Base-by-base conservation (phyloP, 64 coral and sea anemone species). In the Porites lutea region DNA sequence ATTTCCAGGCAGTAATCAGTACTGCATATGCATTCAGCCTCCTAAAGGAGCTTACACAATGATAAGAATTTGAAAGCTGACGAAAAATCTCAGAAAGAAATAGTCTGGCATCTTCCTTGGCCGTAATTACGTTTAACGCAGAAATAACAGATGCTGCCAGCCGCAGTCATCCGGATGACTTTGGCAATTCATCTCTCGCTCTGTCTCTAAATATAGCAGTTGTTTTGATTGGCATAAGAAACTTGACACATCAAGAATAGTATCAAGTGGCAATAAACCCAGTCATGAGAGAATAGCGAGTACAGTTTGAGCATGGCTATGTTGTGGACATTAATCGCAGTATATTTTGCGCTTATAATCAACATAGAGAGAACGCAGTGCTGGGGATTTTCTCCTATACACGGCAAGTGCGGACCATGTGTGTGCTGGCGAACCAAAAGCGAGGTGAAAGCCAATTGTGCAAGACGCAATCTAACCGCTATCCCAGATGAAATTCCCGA, bases 241-340 rank as follows among this genome's bases (percentile, higher is more conserved):
- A 84, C 46, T n/a, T 84, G 81, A 84, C 81, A 67, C 81, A 68
- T 48, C 9, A 22, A 51, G 48, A 65, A 48, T 2, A 44, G 63
- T 84, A 84, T 84, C 81, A 44, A 84, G 81, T 84, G 63, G 81
- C 81, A 60, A 19, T 23, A 69, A 65, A 68, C 81, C 19, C 8
- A 68, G 61, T 68, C 46, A 84, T 84, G 63, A 66, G 81, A 67
- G 63, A 68, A 44, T 68, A 68, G 46, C 19, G 61, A 84, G 63
- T 84, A 8, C 47, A 52, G 81, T 68, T 69, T 68, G 81, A 69
- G 46, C 8, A 84, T 84, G 81, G 81, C 81, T 67, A 63, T 65
- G 63, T 68, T 68, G 69, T 84, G 81, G 81, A 65, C 49, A n/a
- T 68, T 68, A 8, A 7, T 69, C 16, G 81, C 63, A 52, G 63